Evolutionary conservation across 2,797 vertebrate species (phyloP), one percentile per base, ranked within the genome.

Genomic region (Rhinatrema bivittatum): DNA sequence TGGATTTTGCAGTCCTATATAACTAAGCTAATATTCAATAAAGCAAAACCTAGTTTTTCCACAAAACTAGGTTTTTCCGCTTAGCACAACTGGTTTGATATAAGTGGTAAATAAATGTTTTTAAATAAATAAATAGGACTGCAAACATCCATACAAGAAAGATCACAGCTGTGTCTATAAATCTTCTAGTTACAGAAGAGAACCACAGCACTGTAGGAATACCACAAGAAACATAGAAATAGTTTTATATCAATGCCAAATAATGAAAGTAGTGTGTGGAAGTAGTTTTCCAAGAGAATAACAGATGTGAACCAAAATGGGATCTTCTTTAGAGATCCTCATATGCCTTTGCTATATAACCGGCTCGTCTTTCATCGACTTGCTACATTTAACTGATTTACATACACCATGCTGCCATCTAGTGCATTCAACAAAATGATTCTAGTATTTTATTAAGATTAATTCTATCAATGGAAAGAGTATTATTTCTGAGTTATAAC

Each of bases 401-500:
- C 39, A 23, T 65, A 49, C 68, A 49, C 68, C 62, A 78, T 65
- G 48, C 62, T 73, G 74, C 76, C 76, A 76, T 42, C 76, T 78
- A 78, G 76, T 33, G 76, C 49, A 28, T 13, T 25, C 16, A 51
- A 23, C 4, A 32, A n/a, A 16, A 25, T 34, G 35, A 24, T 10
- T 13, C 2, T 6, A 9, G 18, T 10, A 3, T n/a, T 15, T 14
- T 22, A 21, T 5, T 20, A 28, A 1, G 21, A 15, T 9, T 25
- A 39, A 31, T n/a, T 20, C 20, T 31, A 31, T 7, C 29, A 5
- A 11, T 11, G 10, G 10, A 17, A 29, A 18, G 4, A 7, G 16
- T 15, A 29, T 15, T 18, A 25, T 37, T 28, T 8, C n/a, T 37
- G 16, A 14, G 9, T 20, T 16, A 26, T 3, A 10, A 12, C 25